Conservation (phyloP, 2,888 invertebrate genomes). For the Buathra laborator region DNA sequence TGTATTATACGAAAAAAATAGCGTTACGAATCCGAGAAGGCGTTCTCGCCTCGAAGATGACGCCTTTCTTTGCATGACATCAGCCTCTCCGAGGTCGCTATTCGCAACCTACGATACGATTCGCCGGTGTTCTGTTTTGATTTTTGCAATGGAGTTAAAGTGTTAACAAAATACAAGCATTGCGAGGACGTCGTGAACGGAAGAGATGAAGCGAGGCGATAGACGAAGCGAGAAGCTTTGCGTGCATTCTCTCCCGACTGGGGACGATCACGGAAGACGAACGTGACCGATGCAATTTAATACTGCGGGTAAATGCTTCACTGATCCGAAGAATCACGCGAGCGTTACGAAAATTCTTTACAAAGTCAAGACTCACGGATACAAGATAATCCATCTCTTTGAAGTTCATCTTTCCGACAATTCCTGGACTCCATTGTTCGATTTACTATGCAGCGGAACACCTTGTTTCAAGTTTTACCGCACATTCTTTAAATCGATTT, state of each 20-base stretch:
- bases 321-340: slow-evolving; percentile 24
- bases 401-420: neutral
- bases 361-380: slow-evolving; percentile 5
- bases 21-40: neutral
- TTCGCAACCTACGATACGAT: neutral
- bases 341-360: slow-evolving; percentile 44
- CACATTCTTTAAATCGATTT: too few relatives aligned
- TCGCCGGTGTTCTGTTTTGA: too few relatives aligned
- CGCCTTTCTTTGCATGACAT: neutral
- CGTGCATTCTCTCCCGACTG: slow-evolving; percentile 2
- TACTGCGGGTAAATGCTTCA: slow-evolving; percentile 21
- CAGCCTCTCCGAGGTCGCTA: neutral
- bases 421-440: neutral
- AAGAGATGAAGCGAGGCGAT: neutral
- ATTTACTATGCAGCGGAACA: neutral
- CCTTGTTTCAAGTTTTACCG: too few relatives aligned
- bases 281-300: slow-evolving; percentile 34
- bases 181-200: neutral
- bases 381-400: neutral
- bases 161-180: neutral
- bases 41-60: neutral
- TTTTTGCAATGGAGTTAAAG: neutral
- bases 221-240: slow-evolving; percentile 19
- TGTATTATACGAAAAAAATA: neutral
- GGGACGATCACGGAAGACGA: slow-evolving; percentile 26